Conservation (phyloP, 2,888 invertebrate genomes). For the Phortica magna region DNA sequence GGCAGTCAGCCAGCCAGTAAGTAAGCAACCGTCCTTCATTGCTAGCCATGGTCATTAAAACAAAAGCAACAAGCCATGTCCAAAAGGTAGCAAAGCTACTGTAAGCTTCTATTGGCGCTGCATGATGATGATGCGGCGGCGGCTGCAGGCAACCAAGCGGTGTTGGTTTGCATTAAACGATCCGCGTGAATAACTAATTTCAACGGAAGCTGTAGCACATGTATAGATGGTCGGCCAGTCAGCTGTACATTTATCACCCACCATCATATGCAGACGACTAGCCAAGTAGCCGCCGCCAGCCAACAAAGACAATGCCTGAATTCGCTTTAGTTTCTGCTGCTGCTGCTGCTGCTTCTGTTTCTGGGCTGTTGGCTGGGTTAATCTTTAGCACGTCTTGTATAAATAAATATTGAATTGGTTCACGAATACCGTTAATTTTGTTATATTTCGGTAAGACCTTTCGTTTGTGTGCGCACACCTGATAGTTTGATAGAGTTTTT, state of each 20-base stretch:
- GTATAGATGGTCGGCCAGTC: constrained; percentile 45
- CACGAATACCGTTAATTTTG: not conserved
- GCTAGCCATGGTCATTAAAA: constrained; percentile 74
- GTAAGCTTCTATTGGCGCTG: constrained; percentile 43
- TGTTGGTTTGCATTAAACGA: constrained; percentile 74
- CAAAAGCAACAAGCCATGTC: constrained; percentile 70
- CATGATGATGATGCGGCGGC: constrained; percentile 33
- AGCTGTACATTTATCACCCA: constrained; percentile 73
- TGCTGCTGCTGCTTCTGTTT: not conserved
- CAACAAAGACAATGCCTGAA: not conserved
- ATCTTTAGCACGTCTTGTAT: constrained; percentile 52
- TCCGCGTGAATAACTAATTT: constrained; percentile 78
- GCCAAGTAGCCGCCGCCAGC: not conserved
- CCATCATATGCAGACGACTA: constrained; percentile 57
- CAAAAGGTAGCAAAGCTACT: constrained; percentile 50
- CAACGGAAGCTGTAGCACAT: constrained; percentile 67
- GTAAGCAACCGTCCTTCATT: not conserved
- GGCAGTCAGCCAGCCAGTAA: too few relatives aligned
- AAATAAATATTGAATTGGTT: constrained; percentile 47
- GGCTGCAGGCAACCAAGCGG: constrained; percentile 33
- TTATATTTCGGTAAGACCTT: not conserved
- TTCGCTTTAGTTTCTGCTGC: constrained; percentile 14
- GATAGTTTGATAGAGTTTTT: not conserved
- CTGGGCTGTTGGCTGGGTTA: constrained; percentile 34
- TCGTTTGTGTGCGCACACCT: not conserved